Base-by-base conservation (phyloP, 2,888 invertebrate genomes). In the Diarsia mendica region DNA sequence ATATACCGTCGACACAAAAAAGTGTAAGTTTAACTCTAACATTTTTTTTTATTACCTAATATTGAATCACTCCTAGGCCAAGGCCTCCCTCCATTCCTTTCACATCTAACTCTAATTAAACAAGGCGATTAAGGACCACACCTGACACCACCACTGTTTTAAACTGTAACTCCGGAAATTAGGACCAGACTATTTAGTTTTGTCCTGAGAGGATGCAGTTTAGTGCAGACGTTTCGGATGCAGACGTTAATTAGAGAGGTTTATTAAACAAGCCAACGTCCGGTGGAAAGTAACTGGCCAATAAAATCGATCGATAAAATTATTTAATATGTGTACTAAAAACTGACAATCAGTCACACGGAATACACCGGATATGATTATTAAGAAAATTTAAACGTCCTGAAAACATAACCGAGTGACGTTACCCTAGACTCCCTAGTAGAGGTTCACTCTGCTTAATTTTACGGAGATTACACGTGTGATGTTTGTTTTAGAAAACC, bases 161-260 rank as follows among this genome's bases (percentile, higher is more conserved):
- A 49, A 60, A 10, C 23, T 15, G 15, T 46, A 63, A 46, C 20
- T 44, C 64, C 77, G 71, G 73, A 75, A 75, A 73, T 74, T 23
- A 71, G 70, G 70, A 76, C 70, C 67, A 83, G 55, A 74, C 49
- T n/a, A 9, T 53, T 8, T 28, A 28, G 28, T 28, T 28, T 28
- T 48, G 72, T 83, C 75, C 75, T 74, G 61, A 68, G 44, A 79
- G 71, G 73, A 79, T 60, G 75, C 58, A 51, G 58, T 61, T 69
- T 46, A 67, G 68, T 68, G 72, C 49, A 64, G 72, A 83, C 70
- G 65, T 67, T 70, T 49, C 60, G 11, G 73, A 79, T 20, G 58
- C 60, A 65, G 65, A 78, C 53, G 49, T 58, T 76, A 72, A 82
- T 69, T 77, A 74, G 74, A 79, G 84, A 84, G 58, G 75, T 79